phyloP scores from a whole-genome alignment of 2,888 invertebrate genomes.

The Agrochola circellaris region DNA sequence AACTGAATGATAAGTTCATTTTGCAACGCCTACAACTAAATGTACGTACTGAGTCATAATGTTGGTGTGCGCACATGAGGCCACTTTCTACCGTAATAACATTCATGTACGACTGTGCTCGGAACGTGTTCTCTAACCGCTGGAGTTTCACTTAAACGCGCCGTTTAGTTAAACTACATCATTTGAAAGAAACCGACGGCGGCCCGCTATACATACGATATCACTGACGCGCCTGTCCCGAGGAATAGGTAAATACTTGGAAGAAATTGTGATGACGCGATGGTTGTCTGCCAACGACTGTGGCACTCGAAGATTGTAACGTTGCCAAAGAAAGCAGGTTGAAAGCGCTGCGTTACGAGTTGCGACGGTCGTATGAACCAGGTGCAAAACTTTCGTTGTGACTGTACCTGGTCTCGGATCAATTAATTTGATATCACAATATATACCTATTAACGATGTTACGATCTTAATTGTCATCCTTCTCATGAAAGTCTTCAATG shows the following conservation, averaged over 20 bases:
- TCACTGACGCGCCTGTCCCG: not conserved
- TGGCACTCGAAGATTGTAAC: not conserved
- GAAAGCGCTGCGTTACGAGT: not conserved
- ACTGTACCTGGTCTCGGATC: not conserved
- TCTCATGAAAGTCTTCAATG: not conserved
- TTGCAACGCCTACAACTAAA: not conserved
- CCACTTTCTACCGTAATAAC: slow-evolving; percentile 42
- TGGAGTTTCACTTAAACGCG: slow-evolving; percentile 53
- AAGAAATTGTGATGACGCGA: not conserved
- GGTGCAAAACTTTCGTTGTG: not conserved
- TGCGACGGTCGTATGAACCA: not conserved
- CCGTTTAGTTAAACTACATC: slow-evolving; percentile 50
- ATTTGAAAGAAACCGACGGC: slow-evolving; percentile 36
- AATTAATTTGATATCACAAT: not conserved
- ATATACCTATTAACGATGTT: not conserved
- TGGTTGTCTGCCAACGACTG: not conserved
- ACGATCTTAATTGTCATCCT: too few species aligned
- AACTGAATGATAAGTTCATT: not conserved
- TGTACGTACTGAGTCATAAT: not conserved
- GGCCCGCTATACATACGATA: not conserved
- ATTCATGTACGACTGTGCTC: slow-evolving; percentile 15
- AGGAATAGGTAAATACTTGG: not conserved
- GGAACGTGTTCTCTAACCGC: slow-evolving; percentile 32
- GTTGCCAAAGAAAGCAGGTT: slow-evolving; percentile 24
- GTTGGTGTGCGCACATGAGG: not conserved